Conservation (phyloP, 2,113 vertebrate genomes). For the Tympanuchus pallidicinctus region DNA sequence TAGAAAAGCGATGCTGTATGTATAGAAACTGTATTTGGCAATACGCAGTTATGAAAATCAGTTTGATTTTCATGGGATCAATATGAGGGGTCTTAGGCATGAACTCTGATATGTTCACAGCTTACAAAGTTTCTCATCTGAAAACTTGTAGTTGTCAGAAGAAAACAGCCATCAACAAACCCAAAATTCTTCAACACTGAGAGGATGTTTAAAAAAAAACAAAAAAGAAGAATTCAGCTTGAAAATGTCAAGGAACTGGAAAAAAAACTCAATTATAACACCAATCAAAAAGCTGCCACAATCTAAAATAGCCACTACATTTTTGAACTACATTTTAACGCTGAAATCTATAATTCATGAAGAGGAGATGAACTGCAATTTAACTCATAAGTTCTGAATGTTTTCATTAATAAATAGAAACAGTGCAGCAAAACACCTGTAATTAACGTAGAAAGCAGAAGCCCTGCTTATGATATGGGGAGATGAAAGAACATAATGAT, state of each 20-base stretch:
- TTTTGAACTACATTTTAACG: background rate
- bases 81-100: background rate
- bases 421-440: background rate
- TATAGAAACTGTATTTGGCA: background rate
- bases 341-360: background rate
- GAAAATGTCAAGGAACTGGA: background rate
- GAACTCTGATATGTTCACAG: background rate
- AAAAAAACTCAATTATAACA: no score
- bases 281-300: background rate
- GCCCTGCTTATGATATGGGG: background rate
- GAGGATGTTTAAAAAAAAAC: background rate
- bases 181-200: background rate
- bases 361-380: background rate
- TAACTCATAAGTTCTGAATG: background rate
- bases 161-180: accelerated
- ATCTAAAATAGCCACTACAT: background rate
- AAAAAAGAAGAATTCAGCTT: background rate
- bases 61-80: background rate
- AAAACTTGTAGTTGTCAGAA: background rate
- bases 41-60: background rate
- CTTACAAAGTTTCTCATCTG: background rate
- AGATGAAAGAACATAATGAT: background rate
- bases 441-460: background rate
- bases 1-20: background rate
- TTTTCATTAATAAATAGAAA: background rate